Conservation (phyloP, 37 sponge, comb jelly and placozoan species). For the Agelas oroides region DNA sequence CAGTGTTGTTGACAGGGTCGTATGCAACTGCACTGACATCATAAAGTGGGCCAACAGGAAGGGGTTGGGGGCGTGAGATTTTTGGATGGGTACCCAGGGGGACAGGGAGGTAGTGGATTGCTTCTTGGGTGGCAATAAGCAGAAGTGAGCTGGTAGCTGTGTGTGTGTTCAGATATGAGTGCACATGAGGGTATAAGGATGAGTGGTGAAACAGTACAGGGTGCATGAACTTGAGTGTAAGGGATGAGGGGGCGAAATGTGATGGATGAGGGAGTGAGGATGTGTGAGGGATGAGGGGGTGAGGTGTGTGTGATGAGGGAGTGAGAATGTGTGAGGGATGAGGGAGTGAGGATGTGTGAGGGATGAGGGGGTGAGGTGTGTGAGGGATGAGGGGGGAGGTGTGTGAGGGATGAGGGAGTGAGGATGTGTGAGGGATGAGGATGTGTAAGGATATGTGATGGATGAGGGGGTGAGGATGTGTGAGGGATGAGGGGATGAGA, state of each 20-base stretch:
- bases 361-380: too few relatives aligned
- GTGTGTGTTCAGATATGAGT: not conserved
- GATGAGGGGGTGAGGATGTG: not conserved
- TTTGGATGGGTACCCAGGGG: not conserved
- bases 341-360: too few relatives aligned
- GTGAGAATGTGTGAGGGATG: not conserved
- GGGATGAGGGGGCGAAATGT: too few relatives aligned
- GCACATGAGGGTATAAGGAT: too few relatives aligned
- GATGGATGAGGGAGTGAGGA: too few relatives aligned
- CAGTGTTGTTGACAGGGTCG: slow-evolving; percentile 34
- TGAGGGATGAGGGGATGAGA: not conserved
- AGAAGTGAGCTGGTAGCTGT: slow-evolving; percentile 21
- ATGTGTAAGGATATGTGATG: not conserved
- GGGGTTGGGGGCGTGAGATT: not conserved
- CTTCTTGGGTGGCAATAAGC: slow-evolving; percentile 10
- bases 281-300: too few relatives aligned
- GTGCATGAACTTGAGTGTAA: too few relatives aligned
- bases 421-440: too few relatives aligned
- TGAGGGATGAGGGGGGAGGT: too few relatives aligned
- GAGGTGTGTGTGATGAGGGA: not conserved
- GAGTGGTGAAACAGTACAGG: too few relatives aligned
- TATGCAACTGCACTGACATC: slow-evolving; percentile 29
- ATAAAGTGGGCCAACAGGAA: slow-evolving; percentile 9
- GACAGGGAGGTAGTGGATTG: slow-evolving; percentile 25
- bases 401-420: too few relatives aligned